A percentile compares a stretch with the other conserved stretches of the same genome.
These are phyloP conservation scores for Trinectes maculatus DNA, from an alignment of 2,113 vertebrate species.

Conservation along the genomic window DNA sequence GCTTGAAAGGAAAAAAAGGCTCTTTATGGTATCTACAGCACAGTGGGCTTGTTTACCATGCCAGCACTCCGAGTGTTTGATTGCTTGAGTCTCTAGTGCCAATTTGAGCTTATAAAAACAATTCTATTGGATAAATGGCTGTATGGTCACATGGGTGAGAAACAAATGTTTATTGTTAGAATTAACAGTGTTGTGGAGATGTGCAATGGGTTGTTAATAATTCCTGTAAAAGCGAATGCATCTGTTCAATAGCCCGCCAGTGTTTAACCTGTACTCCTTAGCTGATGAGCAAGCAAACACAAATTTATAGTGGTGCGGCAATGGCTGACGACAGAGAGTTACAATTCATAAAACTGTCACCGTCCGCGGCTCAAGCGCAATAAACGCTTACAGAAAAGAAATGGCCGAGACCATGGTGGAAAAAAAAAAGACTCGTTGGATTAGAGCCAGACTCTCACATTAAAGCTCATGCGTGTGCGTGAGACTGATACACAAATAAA, in stretches of 20 bases:
- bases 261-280: conserved; percentile 39
- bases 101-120: conserved; percentile 11
- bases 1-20: conserved; percentile 24
- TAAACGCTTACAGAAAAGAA: conserved; percentile 43
- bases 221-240: conserved; percentile 44
- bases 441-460: conserved; percentile 34
- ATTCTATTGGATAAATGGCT: conserved; percentile 9
- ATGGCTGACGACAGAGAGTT: conserved; percentile 44
- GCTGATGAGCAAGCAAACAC: conserved; percentile 54
- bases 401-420: conserved; percentile 1
- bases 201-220: conserved; percentile 34
- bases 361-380: conserved; percentile 33
- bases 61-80: conserved; percentile 12
- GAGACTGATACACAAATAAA: conserved; percentile 38
- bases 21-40: conserved; percentile 12
- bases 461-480: conserved; percentile 34
- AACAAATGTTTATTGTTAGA: conserved; percentile 24
- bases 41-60: conserved; percentile 8
- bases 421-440: conserved; percentile 20
- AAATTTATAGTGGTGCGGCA: conserved; percentile 17
- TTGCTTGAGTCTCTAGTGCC: background rate
- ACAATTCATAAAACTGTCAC: conserved; percentile 62
- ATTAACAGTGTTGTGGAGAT: conserved; percentile 25
- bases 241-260: conserved; percentile 33
- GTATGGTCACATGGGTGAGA: conserved; percentile 20